Base-by-base conservation (phyloP, 2,797 vertebrate genomes). In the Enteromius anoplus region DNA sequence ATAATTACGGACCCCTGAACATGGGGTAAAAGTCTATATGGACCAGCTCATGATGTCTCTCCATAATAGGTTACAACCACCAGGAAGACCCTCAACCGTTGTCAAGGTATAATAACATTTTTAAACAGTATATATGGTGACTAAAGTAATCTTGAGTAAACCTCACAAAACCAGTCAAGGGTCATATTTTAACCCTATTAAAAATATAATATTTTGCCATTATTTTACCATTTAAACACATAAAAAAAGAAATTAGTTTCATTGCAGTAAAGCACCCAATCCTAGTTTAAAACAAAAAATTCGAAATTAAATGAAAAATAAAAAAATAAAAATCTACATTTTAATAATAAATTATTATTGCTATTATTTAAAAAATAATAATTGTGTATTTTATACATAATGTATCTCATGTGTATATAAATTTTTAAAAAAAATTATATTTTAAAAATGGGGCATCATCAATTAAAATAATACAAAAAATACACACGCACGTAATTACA, bases 1-100 rank as follows among this genome's bases (percentile, higher is more conserved):
- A 45, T 70, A 34, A 73, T 71, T 62, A 58, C 78, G 21, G 62
- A 72, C 69, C 75, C 45, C 34, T 45, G 62, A 60, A 83, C 82
- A 66, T 26, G 29, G 62, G 32, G 29, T 69, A 69, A 51, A 83
- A 70, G 23, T 70, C 72, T 21, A 42, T 78, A n/a, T 70, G 66
- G 45, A 78, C 40, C 42, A 78, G 55, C 66, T 73, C 58, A 76
- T 21, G 23, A 51, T 1, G 29, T 21, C 6, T 65, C 66, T 58
- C 69, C 70, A 70, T 78, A 80, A 62, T 68, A 69, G 81, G 42
- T 42, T 82, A 73, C 58, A 81, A 65, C n/a, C 37, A 12, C 8
- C 23, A 58, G 2, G 14, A 80, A 68, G 29, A 37, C 53, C 37
- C 21, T 75, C 34, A 11, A 21, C 4, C 2, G 15, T 19, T 37